Percentiles rank a stretch among this genome's conserved stretches.
These are phyloP conservation scores for Acleris literana DNA, from an alignment of 2,888 invertebrate species.

Conservation along the genomic window DNA sequence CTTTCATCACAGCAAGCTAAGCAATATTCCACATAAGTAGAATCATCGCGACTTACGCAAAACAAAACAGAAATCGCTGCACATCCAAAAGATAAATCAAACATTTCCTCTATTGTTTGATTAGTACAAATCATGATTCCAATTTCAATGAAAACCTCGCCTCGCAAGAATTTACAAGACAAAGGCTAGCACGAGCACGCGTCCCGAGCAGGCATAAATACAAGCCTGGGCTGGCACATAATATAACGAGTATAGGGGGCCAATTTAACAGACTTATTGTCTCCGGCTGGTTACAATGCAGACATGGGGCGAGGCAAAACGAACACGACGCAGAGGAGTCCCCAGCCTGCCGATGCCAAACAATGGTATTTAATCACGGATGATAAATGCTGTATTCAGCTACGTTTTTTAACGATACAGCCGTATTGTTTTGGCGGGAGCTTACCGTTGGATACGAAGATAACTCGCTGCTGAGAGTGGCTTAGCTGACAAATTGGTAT, in stretches of 20 bases:
- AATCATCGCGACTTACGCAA: not conserved
- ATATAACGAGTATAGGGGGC: slow-evolving; percentile 74
- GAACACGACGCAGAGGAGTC: slow-evolving; percentile 68
- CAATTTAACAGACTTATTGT: slow-evolving; percentile 84
- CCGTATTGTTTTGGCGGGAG: slow-evolving; percentile 83
- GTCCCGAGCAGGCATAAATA: slow-evolving; percentile 60
- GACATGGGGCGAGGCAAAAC: slow-evolving; percentile 72
- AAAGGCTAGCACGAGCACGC: slow-evolving; percentile 58
- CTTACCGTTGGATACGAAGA: slow-evolving; percentile 80
- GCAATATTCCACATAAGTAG: not conserved
- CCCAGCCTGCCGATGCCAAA: slow-evolving; percentile 80
- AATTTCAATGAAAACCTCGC: slow-evolving; percentile 41
- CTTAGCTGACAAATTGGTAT: slow-evolving; percentile 83
- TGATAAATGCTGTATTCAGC: slow-evolving; percentile 83
- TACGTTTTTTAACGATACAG: slow-evolving; percentile 83
- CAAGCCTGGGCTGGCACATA: slow-evolving; percentile 60
- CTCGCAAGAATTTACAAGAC: slow-evolving; percentile 63
- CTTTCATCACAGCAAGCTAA: not conserved
- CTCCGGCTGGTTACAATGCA: slow-evolving; percentile 78
- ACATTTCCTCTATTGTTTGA: slow-evolving; percentile 34
- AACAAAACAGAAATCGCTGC: slow-evolving; percentile 11
- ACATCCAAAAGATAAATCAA: slow-evolving; percentile 26
- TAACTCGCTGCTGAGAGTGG: slow-evolving; percentile 81
- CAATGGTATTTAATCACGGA: slow-evolving; percentile 84
- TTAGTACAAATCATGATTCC: slow-evolving; percentile 38